Base-by-base conservation (phyloP, 2,113 vertebrate species). In the Microcebus jonahi region DNA sequence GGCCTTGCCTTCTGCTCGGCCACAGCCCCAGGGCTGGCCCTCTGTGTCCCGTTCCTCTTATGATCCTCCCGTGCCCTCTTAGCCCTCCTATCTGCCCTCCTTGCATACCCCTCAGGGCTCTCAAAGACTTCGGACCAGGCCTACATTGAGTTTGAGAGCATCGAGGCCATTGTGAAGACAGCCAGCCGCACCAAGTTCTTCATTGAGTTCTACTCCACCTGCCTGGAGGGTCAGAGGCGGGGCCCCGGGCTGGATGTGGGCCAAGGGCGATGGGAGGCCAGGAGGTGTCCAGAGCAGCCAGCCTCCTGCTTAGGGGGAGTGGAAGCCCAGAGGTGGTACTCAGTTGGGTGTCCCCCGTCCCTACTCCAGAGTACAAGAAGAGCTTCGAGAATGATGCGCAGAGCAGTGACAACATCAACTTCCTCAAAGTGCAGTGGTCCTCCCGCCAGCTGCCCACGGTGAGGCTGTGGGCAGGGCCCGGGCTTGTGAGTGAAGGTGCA, bases 141-240 rank as follows among this genome's bases (percentile, higher is more conserved):
- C 21, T 99, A 99, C 98, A 99, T 99, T 0, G 99, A 99, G 98
- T 99, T 99, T 80, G 99, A 99, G 98, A 99, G 98, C 97, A 99
- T 99, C 0, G 99, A 99, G 93, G 99, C 99, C 97, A 99, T 99
- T 0, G 99, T 99, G 96, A 99, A 99, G 98, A 99, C 99, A 0
- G 99, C 99, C 23, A 99, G 99, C 97, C 98, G 99, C 96, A 99
- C 99, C 94, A 99, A 99, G 98, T 99, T 99, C 98, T 99, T 99
- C 98, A 99, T 99, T 0, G 99, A 99, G 97, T 99, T 99, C 93
- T 99, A 99, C 97, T 99, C 99, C 59, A 99, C 99, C 9, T 99
- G 99, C 98, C 98, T 99, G 94, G 99, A 99, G 98, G 99, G 99
- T 99, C 76, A 96, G 98, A 27, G 31, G 48, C 11, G 0, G 59